Conservation (phyloP, 2,888 invertebrate genomes). For the Metacarcinus magister region DNA sequence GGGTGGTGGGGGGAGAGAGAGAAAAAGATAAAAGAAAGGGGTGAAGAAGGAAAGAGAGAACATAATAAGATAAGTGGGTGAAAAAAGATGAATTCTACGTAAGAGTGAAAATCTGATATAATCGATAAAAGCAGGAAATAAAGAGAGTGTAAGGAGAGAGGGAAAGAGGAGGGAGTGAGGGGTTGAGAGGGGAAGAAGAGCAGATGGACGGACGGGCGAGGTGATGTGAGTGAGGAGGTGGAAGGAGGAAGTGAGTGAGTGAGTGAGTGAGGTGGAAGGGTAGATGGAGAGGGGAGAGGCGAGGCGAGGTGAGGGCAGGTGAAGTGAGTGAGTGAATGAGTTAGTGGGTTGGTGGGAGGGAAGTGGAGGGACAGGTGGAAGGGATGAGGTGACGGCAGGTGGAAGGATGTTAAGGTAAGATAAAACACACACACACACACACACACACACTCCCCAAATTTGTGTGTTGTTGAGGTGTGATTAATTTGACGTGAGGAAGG, state of each 20-base stretch:
- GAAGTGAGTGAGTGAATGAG: not conserved
- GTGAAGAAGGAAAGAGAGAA: not conserved
- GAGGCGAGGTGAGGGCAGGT: not conserved
- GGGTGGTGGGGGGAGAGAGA: not conserved
- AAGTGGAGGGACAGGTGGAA: not conserved
- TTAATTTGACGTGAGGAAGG: not conserved
- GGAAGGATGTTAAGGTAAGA: not conserved
- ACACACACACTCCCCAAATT: not conserved
- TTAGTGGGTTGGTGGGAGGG: not conserved
- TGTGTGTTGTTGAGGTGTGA: not conserved
- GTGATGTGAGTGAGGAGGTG: no score
- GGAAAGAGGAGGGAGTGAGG: not conserved
- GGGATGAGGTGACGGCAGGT: not conserved
- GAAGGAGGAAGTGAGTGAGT: not conserved
- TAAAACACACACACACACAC: not conserved
- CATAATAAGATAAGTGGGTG: not conserved
- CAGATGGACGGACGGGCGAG: no score
- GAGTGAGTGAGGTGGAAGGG: not conserved
- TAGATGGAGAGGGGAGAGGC: not conserved
- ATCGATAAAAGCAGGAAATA: conserved; percentile 38
- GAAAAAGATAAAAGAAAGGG: not conserved
- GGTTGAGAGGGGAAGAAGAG: not conserved
- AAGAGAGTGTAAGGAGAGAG: not conserved
- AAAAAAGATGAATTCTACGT: not conserved
- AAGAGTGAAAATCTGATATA: not conserved